phyloP scores from a whole-genome alignment of 2,888 invertebrate genomes.

The Oxycera nigricornis region DNA sequence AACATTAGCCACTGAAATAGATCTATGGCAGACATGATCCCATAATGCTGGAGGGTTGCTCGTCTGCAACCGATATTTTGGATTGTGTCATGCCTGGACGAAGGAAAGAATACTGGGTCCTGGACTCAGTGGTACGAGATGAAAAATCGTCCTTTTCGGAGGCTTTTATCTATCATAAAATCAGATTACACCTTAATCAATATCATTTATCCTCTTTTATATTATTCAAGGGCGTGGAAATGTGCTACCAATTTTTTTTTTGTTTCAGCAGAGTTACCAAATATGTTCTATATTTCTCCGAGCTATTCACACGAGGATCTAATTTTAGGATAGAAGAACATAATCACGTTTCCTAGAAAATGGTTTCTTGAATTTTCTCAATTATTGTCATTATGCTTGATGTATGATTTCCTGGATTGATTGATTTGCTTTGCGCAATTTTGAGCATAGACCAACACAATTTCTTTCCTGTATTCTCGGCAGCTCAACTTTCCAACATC shows the following conservation, averaged over 20 bases:
- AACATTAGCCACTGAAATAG: neutral
- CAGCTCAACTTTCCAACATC: no score
- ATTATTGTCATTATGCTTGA: no score
- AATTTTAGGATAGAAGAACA: neutral
- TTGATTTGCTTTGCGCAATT: no score
- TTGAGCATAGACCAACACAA: no score
- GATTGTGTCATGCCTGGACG: neutral
- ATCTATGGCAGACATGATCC: neutral
- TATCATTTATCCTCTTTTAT: conserved; percentile 36
- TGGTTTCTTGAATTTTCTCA: no score
- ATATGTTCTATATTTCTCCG: no score
- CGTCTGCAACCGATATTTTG: neutral
- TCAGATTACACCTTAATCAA: conserved; percentile 42
- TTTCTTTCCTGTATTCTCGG: no score
- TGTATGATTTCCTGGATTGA: no score
- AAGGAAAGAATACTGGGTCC: no score
- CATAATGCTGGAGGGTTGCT: neutral
- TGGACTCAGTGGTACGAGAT: no score
- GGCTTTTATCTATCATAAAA: conserved; percentile 20
- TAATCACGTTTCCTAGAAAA: neutral
- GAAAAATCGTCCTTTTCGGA: neutral
- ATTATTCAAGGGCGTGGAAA: neutral
- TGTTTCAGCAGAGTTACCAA: neutral
- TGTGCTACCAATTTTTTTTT: neutral
- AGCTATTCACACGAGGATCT: neutral